A percentile compares a stretch with the other conserved stretches of the same genome.
Conservation (phyloP, 2,113 vertebrate genomes). For the Oncorhynchus kisutch region DNA sequence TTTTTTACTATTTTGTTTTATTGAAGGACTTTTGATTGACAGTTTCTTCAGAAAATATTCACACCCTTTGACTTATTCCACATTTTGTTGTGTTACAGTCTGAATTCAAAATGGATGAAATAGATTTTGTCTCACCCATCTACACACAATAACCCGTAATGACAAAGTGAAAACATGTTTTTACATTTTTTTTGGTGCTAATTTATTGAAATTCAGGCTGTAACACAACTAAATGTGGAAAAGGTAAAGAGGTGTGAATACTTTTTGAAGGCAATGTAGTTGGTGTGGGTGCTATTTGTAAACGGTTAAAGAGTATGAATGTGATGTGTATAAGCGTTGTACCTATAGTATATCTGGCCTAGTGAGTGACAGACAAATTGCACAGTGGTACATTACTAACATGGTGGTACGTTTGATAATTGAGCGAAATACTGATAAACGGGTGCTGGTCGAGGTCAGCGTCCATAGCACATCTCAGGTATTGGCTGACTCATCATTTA, state of each 20-base stretch:
- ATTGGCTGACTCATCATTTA: slow-evolving; percentile 12
- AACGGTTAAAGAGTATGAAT: neutral
- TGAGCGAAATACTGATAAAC: neutral
- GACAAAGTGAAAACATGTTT: no score
- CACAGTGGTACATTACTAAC: slow-evolving; percentile 8
- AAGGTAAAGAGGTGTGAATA: no score
- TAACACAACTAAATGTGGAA: no score
- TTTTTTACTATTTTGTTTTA: neutral
- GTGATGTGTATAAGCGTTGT: slow-evolving; percentile 32
- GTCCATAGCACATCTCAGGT: slow-evolving; percentile 45
- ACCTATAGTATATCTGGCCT: slow-evolving; percentile 1
- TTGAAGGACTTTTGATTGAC: neutral
- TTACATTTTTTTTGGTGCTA: no score
- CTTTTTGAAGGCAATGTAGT: neutral
- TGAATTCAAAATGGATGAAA: no score
- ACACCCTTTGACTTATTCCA: no score
- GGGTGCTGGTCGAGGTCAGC: slow-evolving; percentile 11
- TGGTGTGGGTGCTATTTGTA: neutral
- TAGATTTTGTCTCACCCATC: no score
- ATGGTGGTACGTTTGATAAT: neutral
- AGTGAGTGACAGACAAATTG: slow-evolving; percentile 4
- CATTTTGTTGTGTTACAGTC: no score
- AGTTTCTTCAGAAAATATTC: no score
- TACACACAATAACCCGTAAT: no score
- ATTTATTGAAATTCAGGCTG: no score